Evolutionary conservation across 2,888 invertebrate genomes (phyloP).

Genomic region (Chloroclystis v-ata): DNA sequence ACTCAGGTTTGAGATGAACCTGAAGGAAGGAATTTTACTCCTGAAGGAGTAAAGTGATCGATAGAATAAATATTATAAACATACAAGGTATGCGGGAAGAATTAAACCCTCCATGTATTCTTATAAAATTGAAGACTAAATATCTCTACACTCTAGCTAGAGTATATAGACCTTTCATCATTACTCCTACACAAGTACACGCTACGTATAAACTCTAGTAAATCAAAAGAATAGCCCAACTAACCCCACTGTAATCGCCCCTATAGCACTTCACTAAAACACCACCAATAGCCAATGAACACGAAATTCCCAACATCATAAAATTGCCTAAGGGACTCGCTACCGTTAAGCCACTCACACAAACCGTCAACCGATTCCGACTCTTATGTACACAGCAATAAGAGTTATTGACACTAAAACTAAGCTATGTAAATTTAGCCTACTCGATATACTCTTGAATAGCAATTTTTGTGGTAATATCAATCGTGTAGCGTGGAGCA

Average conservation of each 20-base stretch:
- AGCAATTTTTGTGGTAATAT: constrained; percentile 65
- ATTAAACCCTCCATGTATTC: no score
- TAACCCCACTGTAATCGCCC: constrained; percentile 7
- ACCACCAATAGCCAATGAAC: constrained; percentile 27
- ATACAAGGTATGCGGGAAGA: no score
- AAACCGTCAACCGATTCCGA: constrained; percentile 38
- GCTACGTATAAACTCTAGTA: background rate
- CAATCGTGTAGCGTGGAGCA: constrained; percentile 48
- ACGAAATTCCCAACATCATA: constrained; percentile 36
- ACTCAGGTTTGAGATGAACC: no score
- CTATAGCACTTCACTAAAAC: constrained; percentile 22
- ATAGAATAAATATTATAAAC: no score
- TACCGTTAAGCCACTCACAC: constrained; percentile 35
- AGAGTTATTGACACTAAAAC: constrained; percentile 25
- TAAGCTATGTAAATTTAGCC: constrained; percentile 41
- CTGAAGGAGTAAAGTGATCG: no score
- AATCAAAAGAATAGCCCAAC: background rate
- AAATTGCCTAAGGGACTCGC: constrained; percentile 39
- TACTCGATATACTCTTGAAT: constrained; percentile 56
- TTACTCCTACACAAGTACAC: no score
- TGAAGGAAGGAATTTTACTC: no score
- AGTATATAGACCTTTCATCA: no score
- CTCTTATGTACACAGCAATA: constrained; percentile 36
- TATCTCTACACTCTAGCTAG: no score
- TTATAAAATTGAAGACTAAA: no score